Evolutionary conservation across 2,888 invertebrate species (phyloP).

Genomic region (Temnothorax unifasciatus): DNA sequence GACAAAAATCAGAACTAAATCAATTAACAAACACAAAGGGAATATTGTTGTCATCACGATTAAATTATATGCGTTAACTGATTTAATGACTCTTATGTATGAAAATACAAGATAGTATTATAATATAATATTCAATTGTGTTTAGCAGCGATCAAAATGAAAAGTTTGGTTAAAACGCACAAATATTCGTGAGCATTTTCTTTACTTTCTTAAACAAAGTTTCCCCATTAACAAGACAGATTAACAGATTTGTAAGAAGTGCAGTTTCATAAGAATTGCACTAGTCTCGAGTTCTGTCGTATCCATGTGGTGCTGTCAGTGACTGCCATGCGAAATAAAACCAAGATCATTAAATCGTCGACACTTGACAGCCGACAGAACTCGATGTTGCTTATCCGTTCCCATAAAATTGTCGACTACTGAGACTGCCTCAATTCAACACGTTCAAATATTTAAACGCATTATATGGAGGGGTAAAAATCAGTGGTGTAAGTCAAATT

Average conservation of each 20-base stretch:
- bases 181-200: neutral
- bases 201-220: neutral
- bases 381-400: neutral
- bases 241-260: neutral
- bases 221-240: neutral
- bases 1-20: neutral
- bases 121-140: neutral
- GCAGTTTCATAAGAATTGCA: neutral
- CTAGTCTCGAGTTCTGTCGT: neutral
- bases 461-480: neutral
- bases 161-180: neutral
- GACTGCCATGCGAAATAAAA: slow-evolving; percentile 10
- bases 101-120: neutral
- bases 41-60: neutral
- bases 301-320: neutral
- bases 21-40: neutral
- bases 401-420: neutral
- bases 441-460: slow-evolving; percentile 19
- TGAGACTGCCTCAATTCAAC: neutral
- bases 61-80: neutral
- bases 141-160: neutral
- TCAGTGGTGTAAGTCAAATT: too few relatives aligned
- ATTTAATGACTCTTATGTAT: neutral
- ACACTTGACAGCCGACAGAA: neutral
- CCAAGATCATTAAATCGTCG: neutral